Conservation (phyloP, 2,797 vertebrate species). For the Bradypus variegatus region DNA sequence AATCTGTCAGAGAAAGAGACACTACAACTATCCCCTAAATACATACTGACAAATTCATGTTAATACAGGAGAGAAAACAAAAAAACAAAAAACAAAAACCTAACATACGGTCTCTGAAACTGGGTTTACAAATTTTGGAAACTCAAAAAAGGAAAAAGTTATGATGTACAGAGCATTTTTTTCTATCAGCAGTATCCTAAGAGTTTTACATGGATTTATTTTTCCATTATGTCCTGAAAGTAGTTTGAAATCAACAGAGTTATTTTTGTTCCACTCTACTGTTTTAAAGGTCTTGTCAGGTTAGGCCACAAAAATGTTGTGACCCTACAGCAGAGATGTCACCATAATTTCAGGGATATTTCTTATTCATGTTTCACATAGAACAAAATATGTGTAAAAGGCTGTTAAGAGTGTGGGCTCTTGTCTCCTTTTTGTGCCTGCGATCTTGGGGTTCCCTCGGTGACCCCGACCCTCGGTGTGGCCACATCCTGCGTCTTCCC, state of each 20-base stretch:
- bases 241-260: conserved; percentile 32
- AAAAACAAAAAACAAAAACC: background rate
- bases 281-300: background rate
- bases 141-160: background rate
- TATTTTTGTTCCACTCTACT: conserved; percentile 2
- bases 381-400: conserved; percentile 20
- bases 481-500: too few species aligned
- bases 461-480: too few species aligned
- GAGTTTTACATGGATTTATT: conserved; percentile 25
- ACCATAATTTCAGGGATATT: background rate
- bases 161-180: background rate
- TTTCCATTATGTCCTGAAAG: conserved; percentile 37
- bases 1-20: conserved; percentile 9
- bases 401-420: background rate
- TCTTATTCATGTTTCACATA: background rate
- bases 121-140: conserved; percentile 32
- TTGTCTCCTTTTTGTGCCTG: too few species aligned
- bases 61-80: background rate
- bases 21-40: background rate
- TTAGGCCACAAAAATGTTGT: conserved; percentile 9
- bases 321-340: background rate
- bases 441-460: too few species aligned
- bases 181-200: background rate
- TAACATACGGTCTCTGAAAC: background rate
- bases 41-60: background rate